Evolutionary conservation across 1,140 invertebrate species (phyloP).

Genomic region (Drosophila pseudoananassae): DNA sequence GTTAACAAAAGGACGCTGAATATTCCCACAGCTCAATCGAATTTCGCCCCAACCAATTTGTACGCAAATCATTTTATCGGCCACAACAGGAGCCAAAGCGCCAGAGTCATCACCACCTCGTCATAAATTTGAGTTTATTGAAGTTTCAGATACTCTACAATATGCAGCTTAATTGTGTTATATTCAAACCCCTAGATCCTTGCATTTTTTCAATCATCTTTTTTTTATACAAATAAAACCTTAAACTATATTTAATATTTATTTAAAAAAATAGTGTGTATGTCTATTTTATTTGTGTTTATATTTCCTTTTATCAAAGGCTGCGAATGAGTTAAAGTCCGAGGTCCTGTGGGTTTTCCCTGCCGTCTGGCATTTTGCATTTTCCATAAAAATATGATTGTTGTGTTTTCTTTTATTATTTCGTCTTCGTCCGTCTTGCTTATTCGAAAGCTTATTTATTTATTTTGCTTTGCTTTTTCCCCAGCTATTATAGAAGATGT

Average conservation of each 20-base stretch:
- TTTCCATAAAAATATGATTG: slow-evolving; percentile 77
- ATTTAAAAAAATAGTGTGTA: too few relatives aligned
- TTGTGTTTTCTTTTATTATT: slow-evolving; percentile 68
- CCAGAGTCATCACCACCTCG: slow-evolving; percentile 13
- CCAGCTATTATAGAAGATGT: slow-evolving; percentile 48
- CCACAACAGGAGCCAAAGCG: slow-evolving; percentile 28
- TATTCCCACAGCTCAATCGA: slow-evolving; percentile 79
- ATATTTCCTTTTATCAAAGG: slow-evolving; percentile 13
- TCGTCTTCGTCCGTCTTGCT: slow-evolving; percentile 44
- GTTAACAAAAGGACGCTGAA: slow-evolving; percentile 65
- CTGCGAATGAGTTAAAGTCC: slow-evolving; percentile 27
- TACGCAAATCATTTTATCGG: slow-evolving; percentile 78
- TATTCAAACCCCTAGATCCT: too few relatives aligned
- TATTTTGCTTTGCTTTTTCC: slow-evolving; percentile 36
- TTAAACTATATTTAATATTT: too few relatives aligned
- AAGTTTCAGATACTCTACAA: slow-evolving; percentile 10
- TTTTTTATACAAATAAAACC: not conserved
- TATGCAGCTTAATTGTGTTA: too few relatives aligned
- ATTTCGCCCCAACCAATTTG: slow-evolving; percentile 71
- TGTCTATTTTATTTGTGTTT: not conserved
- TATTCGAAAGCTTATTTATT: slow-evolving; percentile 41
- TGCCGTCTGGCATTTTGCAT: slow-evolving; percentile 49
- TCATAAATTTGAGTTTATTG: slow-evolving; percentile 23
- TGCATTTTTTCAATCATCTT: not conserved
- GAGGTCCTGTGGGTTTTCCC: slow-evolving; percentile 27